Evolutionary conservation across 2,888 invertebrate species (phyloP).

Genomic region (Globia sparganii): DNA sequence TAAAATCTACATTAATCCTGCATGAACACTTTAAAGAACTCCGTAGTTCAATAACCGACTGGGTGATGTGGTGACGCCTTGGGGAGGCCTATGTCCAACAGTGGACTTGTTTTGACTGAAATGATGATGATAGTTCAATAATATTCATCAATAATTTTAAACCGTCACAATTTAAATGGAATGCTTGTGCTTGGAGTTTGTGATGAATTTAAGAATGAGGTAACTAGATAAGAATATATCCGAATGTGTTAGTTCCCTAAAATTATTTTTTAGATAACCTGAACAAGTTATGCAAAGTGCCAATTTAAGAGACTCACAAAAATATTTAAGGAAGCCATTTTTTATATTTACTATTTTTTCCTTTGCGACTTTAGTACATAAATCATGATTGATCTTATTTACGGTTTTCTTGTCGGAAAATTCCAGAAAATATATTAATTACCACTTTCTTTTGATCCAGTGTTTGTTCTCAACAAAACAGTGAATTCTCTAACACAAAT

Average conservation of each 20-base stretch:
- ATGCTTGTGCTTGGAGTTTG: too few species aligned
- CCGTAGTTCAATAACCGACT: neutral
- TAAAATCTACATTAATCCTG: neutral
- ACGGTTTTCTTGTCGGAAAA: conserved; percentile 1
- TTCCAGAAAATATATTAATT: conserved; percentile 11
- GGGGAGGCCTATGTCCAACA: neutral
- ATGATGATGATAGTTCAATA: neutral
- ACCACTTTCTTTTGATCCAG: neutral
- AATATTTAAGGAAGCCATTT: conserved; percentile 22
- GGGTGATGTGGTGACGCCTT: neutral
- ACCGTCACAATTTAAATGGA: too few species aligned
- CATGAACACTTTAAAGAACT: too few species aligned
- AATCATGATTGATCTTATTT: conserved; percentile 16
- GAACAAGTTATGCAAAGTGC: neutral
- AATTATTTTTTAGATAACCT: neutral
- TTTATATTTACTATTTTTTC: neutral
- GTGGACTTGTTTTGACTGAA: neutral
- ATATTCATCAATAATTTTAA: neutral
- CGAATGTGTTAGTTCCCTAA: neutral
- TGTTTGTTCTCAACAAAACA: neutral
- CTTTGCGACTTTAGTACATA: conserved; percentile 3
- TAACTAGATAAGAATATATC: neutral
- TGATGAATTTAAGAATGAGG: too few species aligned
- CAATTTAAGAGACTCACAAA: conserved; percentile 1
- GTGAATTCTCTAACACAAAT: conserved; percentile 2